Conservation (phyloP, 2,888 invertebrate species). For the Eupsilia transversa region DNA sequence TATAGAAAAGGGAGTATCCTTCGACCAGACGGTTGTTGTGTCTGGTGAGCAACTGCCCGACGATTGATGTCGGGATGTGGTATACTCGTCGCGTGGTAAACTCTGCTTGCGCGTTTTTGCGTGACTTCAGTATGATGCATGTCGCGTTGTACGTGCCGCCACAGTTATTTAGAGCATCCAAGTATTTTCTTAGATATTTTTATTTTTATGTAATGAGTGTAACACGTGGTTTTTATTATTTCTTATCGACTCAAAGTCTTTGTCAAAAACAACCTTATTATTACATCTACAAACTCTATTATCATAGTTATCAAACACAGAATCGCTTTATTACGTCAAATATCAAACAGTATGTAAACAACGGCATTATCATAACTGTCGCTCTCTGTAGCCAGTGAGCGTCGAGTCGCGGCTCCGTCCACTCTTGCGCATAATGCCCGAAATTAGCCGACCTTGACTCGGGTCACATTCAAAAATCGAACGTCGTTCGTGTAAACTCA, state of each 20-base stretch:
- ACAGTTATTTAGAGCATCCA: background rate
- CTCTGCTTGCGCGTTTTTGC: no score
- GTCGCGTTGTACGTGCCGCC: no score
- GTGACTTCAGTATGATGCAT: no score
- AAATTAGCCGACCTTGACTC: constrained; percentile 76
- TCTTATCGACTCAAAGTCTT: background rate
- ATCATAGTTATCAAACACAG: constrained; percentile 51
- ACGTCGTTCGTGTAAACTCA: constrained; percentile 15
- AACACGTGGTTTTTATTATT: background rate
- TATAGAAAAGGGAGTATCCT: no score
- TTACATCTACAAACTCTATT: constrained; percentile 41
- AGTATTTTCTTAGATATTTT: background rate
- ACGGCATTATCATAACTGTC: constrained; percentile 59
- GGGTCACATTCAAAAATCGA: constrained; percentile 37
- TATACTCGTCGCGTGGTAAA: no score
- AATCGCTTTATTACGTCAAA: constrained; percentile 67
- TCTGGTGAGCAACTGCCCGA: no score
- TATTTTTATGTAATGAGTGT: background rate
- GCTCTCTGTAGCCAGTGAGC: constrained; percentile 73
- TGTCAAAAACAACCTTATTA: constrained; percentile 25
- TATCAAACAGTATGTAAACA: constrained; percentile 63
- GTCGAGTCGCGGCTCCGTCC: constrained; percentile 65
- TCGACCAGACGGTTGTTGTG: no score
- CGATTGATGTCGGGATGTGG: no score
- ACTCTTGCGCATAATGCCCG: constrained; percentile 81